Conservation (phyloP, 1,140 invertebrate genomes). For the Paraescarpia echinospica region DNA sequence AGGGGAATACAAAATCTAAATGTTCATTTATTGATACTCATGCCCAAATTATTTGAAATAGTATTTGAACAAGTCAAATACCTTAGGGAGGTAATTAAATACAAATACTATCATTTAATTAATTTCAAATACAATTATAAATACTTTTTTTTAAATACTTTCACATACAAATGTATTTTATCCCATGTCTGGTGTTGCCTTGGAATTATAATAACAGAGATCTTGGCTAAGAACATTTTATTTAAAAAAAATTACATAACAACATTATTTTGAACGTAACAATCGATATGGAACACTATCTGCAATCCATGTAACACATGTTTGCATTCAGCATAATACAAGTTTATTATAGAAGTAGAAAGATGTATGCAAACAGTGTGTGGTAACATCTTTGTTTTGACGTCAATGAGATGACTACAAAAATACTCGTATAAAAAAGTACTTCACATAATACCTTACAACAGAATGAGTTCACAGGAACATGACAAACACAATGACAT, state of each 20-base stretch:
- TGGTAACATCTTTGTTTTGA: background rate
- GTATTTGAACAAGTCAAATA: no score
- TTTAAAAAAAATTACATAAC: background rate
- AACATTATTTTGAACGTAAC: background rate
- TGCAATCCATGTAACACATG: background rate
- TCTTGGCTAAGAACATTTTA: background rate
- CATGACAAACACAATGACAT: background rate
- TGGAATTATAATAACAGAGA: no score
- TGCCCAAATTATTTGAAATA: no score
- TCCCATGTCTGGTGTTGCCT: no score
- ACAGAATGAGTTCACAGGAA: background rate
- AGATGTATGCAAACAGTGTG: background rate
- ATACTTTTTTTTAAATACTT: no score
- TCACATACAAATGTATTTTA: no score
- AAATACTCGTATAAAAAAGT: background rate
- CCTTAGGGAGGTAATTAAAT: no score
- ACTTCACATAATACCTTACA: background rate
- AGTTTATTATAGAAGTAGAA: background rate
- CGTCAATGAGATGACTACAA: background rate
- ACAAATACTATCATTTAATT: no score
- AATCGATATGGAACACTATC: background rate
- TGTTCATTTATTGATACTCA: no score
- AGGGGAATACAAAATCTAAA: no score
- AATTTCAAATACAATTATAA: no score
- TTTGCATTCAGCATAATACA: background rate